Base-by-base conservation (phyloP, 2,797 vertebrate species). In the Loriculus beryllinus region DNA sequence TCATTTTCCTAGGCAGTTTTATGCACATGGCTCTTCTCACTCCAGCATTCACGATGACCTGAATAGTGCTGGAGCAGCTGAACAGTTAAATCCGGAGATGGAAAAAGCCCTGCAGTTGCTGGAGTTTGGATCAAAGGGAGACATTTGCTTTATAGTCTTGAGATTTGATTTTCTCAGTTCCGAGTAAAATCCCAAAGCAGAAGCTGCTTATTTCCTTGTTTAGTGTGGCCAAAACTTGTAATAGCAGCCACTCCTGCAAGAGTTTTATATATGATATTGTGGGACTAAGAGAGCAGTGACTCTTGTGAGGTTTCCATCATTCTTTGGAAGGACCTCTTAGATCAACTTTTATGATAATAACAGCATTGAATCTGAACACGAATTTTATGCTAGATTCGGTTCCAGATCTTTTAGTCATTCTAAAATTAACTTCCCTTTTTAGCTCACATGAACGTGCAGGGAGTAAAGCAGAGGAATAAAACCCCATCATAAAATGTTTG, bases 381-480 rank as follows among this genome's bases (percentile, higher is more conserved):
- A 52, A 74, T 96, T 81, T 82, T 67, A 86, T 77, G 60, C 70
- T 71, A 23, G n/a, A 49, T 92, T 88, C 75, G 37, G 59, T 91
- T 93, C 88, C 72, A 81, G 79, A 91, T 91, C 90, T 86, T 90
- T 72, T 80, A 93, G 37, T 83, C 87, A 42, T 72, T 78, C 91
- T 86, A 91, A 93, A 96, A 93, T 96, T 86, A 96, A 48, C 79
- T 83, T 86, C 70, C 70, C 21, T 21, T 86, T 91, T 48, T 77
- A 94, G 70, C 43, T 83, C 25, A 45, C 47, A 65, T 4, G 1
- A 19, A 45, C 0, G 1, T 65, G 63, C 13, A 9, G 84, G 82
- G 69, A 90, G 65, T 77, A 49, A 90, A 67, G 82, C 2, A 1
- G 65, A 88, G 82, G 75, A 92, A 74, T 67, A 90, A 31, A 95